Percentiles rank a stretch among this genome's conserved stretches.
phyloP scores from a whole-genome alignment of 2,113 vertebrate genomes.

The Propithecus coquereli region DNA sequence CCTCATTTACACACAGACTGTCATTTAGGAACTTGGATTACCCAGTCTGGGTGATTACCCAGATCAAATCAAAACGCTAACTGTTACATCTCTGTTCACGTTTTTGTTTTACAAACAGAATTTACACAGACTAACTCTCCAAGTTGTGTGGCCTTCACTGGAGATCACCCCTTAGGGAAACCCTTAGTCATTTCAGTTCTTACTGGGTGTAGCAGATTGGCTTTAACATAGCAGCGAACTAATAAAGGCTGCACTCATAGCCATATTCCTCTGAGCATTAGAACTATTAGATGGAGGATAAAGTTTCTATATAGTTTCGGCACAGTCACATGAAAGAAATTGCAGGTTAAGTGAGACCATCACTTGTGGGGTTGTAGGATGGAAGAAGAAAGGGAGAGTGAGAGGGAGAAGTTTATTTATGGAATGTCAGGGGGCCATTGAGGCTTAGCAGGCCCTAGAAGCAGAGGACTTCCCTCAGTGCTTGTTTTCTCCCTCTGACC shows the following conservation, averaged over 20 bases:
- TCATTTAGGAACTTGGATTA: background rate
- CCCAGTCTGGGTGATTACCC: background rate
- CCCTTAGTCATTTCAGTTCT: background rate
- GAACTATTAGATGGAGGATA: background rate
- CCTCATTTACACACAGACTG: background rate
- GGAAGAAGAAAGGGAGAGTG: conserved; percentile 45
- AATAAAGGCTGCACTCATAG: background rate
- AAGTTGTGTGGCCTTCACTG: background rate
- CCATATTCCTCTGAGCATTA: background rate
- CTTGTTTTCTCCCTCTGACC: conserved; percentile 79
- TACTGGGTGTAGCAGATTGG: background rate
- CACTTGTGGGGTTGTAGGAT: background rate
- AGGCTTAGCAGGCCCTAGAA: conserved; percentile 46
- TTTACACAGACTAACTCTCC: background rate
- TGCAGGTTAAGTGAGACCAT: conserved; percentile 36
- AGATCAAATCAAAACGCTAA: background rate
- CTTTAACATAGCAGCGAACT: background rate
- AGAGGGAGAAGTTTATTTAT: conserved; percentile 61
- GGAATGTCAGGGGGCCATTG: conserved; percentile 69
- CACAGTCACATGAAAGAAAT: conserved; percentile 11
- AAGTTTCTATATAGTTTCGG: conserved; percentile 30
- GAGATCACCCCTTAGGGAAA: background rate
- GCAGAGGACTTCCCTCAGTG: conserved; percentile 68
- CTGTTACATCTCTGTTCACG: background rate
- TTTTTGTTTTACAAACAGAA: conserved; percentile 38